Base-by-base conservation (phyloP, 2,888 invertebrate species). In the Ectemnius cavifrons region DNA sequence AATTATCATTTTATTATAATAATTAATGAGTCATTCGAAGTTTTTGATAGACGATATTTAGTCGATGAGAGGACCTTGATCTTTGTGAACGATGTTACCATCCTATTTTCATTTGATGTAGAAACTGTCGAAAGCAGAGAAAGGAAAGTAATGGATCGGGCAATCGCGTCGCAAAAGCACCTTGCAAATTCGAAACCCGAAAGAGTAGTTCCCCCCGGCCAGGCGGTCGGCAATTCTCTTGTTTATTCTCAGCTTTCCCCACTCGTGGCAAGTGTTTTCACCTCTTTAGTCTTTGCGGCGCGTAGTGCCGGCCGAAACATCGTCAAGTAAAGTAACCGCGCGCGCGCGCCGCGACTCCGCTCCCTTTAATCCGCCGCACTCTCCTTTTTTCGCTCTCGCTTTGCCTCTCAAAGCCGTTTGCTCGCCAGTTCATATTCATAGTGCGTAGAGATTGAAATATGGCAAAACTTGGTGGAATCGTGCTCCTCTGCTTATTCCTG, bases 211-310 rank as follows among this genome's bases (percentile, higher is more conserved):
- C 52, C 6, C 63, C 28, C 56, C 45, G 45, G 56, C 57, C 20
- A 18, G 18, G 74, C 73, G 67, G 62, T 57, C 67, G 82, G 62
- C 77, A 65, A 77, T 79, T 77, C 70, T 20, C 60, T 73, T 77
- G 69, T 76, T 77, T 77, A 80, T 80, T 64, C 76, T 62, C 80
- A 49, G 83, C 84, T 86, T 87, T 84, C 82, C 86, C 85, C 81
- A 79, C 78, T 84, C 75, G 71, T 74, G 78, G 79, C 79, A 83
- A 82, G 83, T 84, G 81, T 86, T 84, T 75, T 80, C 80, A 77
- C 76, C 78, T 72, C 80, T 71, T 77, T 77, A 66, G 66, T 66
- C 71, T 69, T 73, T 64, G 63, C 64, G 67, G 18, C 27, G 73
- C 65, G 71, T 79, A 83, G 79, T 81, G 73, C 67, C 69, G 79